These are phyloP conservation scores for Bufo gargarizans DNA, from an alignment of 2,113 vertebrate genomes.

Conservation along the genomic window DNA sequence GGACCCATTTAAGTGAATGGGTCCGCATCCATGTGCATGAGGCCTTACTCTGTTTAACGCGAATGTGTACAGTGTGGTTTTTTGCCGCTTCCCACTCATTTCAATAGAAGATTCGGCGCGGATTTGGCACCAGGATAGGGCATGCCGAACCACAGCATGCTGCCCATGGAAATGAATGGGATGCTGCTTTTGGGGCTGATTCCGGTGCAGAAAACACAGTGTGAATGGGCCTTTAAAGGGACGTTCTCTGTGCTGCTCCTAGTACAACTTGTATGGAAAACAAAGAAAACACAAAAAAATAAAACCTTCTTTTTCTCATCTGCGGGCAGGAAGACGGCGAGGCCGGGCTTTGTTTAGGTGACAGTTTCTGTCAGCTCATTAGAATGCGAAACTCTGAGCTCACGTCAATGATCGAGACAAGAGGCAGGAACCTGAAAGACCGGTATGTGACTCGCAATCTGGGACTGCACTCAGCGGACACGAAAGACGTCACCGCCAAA, in stretches of 20 bases:
- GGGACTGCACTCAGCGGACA: background rate
- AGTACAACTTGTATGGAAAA: background rate
- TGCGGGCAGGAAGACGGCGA: background rate
- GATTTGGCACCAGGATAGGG: too few relatives aligned
- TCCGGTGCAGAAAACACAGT: too few relatives aligned
- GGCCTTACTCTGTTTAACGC: too few relatives aligned
- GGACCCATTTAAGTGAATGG: too few relatives aligned
- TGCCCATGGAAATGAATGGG: too few relatives aligned
- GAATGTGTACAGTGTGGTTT: too few relatives aligned
- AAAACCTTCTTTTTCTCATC: background rate
- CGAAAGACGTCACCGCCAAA: background rate
- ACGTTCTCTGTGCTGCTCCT: background rate
- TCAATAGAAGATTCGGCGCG: too few relatives aligned
- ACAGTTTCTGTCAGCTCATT: background rate
- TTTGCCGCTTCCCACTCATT: too few relatives aligned
- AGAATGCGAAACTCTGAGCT: constrained; percentile 5
- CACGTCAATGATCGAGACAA: background rate
- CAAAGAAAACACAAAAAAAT: background rate
- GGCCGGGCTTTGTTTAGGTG: background rate
- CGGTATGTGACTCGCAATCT: constrained; percentile 6
- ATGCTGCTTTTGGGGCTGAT: too few relatives aligned
- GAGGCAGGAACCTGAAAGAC: constrained; percentile 34
- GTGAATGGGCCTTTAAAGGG: too few relatives aligned
- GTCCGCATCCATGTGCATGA: too few relatives aligned
- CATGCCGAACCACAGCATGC: too few relatives aligned